Percentiles rank a stretch among this genome's conserved stretches.
Evolutionary conservation across 2,888 invertebrate genomes (phyloP).

Genomic region (Chymomyza fuscimana): DNA sequence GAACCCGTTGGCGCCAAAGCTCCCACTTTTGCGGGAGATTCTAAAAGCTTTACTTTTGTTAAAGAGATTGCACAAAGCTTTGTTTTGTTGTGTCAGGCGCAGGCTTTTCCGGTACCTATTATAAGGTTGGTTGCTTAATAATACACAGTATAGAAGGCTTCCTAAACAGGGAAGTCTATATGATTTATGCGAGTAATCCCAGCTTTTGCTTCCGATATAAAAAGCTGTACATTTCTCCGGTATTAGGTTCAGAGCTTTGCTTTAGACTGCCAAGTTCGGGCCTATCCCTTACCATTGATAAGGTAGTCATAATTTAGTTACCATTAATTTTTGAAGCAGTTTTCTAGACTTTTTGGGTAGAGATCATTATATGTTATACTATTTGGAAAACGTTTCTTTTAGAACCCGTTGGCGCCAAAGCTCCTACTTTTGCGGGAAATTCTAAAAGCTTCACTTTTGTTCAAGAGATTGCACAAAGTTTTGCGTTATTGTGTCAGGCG

Average conservation of each 20-base stretch:
- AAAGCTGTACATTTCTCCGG: constrained; percentile 76
- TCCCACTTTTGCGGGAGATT: constrained; percentile 83
- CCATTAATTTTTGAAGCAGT: constrained; percentile 17
- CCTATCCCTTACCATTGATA: constrained; percentile 75
- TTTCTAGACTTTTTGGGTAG: not conserved
- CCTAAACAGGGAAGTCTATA: no score
- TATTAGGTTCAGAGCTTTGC: constrained; percentile 77
- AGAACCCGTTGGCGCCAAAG: constrained; percentile 84
- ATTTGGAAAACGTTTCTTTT: constrained; percentile 38
- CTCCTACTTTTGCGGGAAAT: constrained; percentile 82
- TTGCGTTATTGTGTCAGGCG: constrained; percentile 85
- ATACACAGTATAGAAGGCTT: no score
- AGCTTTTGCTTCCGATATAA: constrained; percentile 71
- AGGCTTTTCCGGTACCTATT: constrained; percentile 86
- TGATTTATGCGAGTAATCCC: constrained; percentile 30
- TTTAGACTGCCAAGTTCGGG: constrained; percentile 82
- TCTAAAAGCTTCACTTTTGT: constrained; percentile 82
- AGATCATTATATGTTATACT: not conserved
- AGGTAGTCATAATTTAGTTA: constrained; percentile 57
- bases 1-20: constrained; percentile 83
- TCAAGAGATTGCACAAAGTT: constrained; percentile 79
- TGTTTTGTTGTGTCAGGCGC: constrained; percentile 85
- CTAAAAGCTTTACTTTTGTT: constrained; percentile 82
- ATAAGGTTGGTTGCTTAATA: constrained; percentile 82
- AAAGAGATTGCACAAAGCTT: constrained; percentile 80